These are phyloP conservation scores for Chelonia mydas DNA, from an alignment of 2,797 vertebrate genomes.

Conservation along the genomic window DNA sequence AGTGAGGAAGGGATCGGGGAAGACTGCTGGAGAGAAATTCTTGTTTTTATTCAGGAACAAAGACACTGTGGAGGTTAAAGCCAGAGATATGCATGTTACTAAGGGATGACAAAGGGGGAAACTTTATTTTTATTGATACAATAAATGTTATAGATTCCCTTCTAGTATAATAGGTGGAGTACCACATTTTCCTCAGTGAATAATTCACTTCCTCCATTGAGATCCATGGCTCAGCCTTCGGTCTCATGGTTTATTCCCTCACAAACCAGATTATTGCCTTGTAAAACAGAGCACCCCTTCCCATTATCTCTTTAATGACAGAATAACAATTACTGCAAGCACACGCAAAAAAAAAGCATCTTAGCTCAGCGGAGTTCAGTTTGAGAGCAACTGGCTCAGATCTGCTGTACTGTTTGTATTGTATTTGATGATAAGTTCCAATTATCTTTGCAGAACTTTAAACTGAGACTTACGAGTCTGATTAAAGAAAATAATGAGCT, in stretches of 20 bases:
- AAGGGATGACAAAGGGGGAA: background rate
- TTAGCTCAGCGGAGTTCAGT: slow-evolving; percentile 54
- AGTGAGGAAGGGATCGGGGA: background rate
- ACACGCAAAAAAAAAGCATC: slow-evolving; percentile 8
- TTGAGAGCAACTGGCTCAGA: slow-evolving; percentile 61
- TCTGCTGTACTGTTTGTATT: slow-evolving; percentile 59
- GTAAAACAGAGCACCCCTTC: slow-evolving; percentile 73
- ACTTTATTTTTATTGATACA: background rate
- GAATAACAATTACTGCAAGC: slow-evolving; percentile 35
- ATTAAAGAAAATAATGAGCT: slow-evolving; percentile 68
- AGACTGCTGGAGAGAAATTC: background rate
- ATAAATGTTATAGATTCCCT: slow-evolving; percentile 7
- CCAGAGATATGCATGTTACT: background rate
- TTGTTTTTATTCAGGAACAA: background rate
- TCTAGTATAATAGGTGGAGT: slow-evolving; percentile 29
- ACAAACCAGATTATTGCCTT: slow-evolving; percentile 72
- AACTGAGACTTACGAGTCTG: slow-evolving; percentile 45
- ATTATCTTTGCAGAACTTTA: slow-evolving; percentile 66
- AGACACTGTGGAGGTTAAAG: background rate
- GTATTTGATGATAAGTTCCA: slow-evolving; percentile 47
- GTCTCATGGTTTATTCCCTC: slow-evolving; percentile 66
- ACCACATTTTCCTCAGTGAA: slow-evolving; percentile 55
- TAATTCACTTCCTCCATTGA: slow-evolving; percentile 53
- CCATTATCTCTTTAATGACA: slow-evolving; percentile 60
- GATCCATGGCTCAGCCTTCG: slow-evolving; percentile 49